Evolutionary conservation across 2,797 vertebrate species (phyloP), one percentile per base, ranked within the genome.

Genomic region (Delichon dasypus): DNA sequence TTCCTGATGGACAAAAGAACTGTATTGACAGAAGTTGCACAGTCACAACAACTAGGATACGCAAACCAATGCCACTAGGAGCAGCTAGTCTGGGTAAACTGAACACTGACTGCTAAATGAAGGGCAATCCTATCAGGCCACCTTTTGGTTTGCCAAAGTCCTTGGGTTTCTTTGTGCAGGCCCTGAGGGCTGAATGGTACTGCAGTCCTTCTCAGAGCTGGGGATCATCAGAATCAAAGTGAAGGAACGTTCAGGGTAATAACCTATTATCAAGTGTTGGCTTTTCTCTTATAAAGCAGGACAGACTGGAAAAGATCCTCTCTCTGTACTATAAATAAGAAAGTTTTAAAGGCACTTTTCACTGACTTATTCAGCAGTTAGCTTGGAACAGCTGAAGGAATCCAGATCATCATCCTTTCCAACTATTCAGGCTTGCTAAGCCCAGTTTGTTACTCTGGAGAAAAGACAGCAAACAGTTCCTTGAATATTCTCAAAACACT

Each of bases 301-400:
- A 65, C 34, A 54, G 27, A 47, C 18, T 54, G n/a, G 42, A 61
- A 82, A 94, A 73, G 16, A 64, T 64, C 9, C 6, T 9, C 67
- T 55, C 67, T 81, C 70, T 70, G 30, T 38, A 45, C 47, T 70
- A 78, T 29, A 90, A 87, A 78, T 62, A 81, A 57, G 21, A 21
- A 76, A 23, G 11, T n/a, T 67, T 92, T 68, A 20, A 84, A 83
- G 47, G 36, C 19, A 47, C 11, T 86, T 91, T 77, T 86, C 48
- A 55, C 32, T 44, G 72, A 80, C 66, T 94, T 78, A 70, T 71
- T 81, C 72, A 91, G 26, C 73, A 85, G n/a, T 57, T 76, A 25
- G 70, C 61, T 65, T 87, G 45, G 61, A 95, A 89, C 12, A 77
- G 60, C 30, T 82, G 61, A 91, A 87, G 53, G 64, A 94, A 79